phyloP scores from a whole-genome alignment of 2,113 vertebrate genomes.

The Polypterus senegalus region DNA sequence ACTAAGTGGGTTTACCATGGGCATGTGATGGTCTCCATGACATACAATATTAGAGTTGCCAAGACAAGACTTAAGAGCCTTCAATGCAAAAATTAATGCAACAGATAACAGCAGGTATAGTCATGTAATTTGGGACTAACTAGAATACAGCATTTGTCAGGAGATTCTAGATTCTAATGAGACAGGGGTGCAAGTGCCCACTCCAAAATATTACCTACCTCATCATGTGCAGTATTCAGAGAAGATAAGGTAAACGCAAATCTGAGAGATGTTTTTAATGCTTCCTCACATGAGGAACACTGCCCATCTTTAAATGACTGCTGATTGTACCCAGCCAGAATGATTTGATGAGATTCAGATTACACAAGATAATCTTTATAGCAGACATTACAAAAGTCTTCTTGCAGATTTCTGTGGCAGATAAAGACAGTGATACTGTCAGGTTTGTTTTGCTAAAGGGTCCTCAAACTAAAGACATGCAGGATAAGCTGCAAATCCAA shows the following conservation, averaged over 20 bases:
- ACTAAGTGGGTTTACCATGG: slow-evolving; percentile 3
- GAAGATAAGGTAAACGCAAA: slow-evolving; percentile 8
- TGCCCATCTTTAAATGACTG: slow-evolving; percentile 5
- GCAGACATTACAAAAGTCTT: slow-evolving; percentile 1
- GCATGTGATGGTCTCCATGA: neutral
- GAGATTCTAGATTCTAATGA: neutral
- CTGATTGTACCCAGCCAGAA: neutral
- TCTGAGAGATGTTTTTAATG: slow-evolving; percentile 4
- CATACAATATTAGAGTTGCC: slow-evolving; percentile 5
- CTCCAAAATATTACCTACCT: slow-evolving; percentile 21
- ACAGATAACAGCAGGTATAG: neutral
- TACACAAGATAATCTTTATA: neutral
- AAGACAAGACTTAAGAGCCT: neutral
- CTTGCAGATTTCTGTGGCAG: neutral
- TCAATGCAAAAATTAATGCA: neutral
- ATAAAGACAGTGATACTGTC: neutral
- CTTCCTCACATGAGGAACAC: slow-evolving; percentile 1
- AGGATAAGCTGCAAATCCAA: neutral
- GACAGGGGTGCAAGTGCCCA: slow-evolving; percentile 22
- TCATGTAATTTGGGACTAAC: neutral
- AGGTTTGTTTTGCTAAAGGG: neutral
- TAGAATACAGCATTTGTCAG: neutral
- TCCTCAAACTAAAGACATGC: neutral
- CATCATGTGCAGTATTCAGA: neutral
- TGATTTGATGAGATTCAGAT: slow-evolving; percentile 1